Base-by-base conservation (phyloP, 2,113 vertebrate genomes). In the Crotalus tigris region DNA sequence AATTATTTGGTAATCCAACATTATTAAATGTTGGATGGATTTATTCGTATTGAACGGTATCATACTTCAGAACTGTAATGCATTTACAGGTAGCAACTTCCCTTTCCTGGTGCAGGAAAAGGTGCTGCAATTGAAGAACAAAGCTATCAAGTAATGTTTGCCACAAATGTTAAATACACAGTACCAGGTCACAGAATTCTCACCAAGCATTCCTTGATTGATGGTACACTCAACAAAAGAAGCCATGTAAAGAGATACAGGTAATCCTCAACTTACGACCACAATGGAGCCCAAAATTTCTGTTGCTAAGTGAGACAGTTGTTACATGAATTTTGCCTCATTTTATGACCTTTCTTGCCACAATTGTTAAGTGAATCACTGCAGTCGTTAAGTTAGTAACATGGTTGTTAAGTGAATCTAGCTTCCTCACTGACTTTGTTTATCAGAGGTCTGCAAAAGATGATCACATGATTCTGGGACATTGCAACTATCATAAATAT, bases 1-100 rank as follows among this genome's bases (percentile, higher is more conserved):
- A 95, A 94, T 12, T 88, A 87, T 92, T 94, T 94, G 94, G 24
- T 75, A 91, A 94, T 92, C 94, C 94, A 94, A 61, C 88, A 88
- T 75, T 85, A 57, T 89, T 69, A 93, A 92, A 93, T 88, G 9
- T 26, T 8, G 46, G 46, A 29, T 21, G 49, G 91, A 90, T 92
- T 90, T 61, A 91, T 58, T 94, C 85, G 64, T 85, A 5, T 91
- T 93, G 53, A 92, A 95, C 57, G 17, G 0, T 91, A 94, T 88
- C 90, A 53, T 2, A 0, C 86, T 90, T 59, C 92, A 94, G 58
- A 69, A 6, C n/a, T 33, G 13, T 0, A 1, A 88, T 81, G 29
- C 81, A 46, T 91, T 87, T 75, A 58, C 2, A 39, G 55, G 21
- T 75, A 54, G 88, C 88, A 89, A 24, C 57, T 26, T 91, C 61